Conservation (phyloP, 2,797 vertebrate species). For the Micropoecilia bifurca region DNA sequence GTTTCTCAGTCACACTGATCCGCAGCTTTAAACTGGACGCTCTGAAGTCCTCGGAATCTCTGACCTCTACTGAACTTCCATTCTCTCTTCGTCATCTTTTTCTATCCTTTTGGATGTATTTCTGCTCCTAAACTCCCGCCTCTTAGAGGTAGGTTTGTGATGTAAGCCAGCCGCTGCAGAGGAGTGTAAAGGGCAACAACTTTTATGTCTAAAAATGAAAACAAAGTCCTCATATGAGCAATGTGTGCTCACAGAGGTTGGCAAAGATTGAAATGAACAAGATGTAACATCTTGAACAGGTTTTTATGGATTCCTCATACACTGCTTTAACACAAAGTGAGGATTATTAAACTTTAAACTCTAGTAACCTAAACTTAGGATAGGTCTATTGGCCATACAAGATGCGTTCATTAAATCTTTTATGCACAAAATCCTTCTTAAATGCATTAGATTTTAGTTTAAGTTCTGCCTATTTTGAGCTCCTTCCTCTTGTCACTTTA, state of each 20-base stretch:
- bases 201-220: conserved; percentile 23
- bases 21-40: conserved; percentile 66
- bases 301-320: neutral
- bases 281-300: neutral
- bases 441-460: no score
- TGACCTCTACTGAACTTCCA: conserved; percentile 59
- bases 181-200: conserved; percentile 39
- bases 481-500: no score
- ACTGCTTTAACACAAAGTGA: neutral
- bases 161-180: conserved; percentile 41
- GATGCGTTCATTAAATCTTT: no score
- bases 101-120: conserved; percentile 41
- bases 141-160: conserved; percentile 40
- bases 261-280: neutral
- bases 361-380: neutral
- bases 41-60: conserved; percentile 61
- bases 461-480: no score
- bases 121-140: conserved; percentile 35
- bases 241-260: neutral
- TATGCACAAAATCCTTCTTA: no score
- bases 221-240: neutral
- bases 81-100: conserved; percentile 46
- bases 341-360: neutral
- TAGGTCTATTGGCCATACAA: no score
- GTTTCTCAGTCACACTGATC: conserved; percentile 70